Base-by-base conservation (phyloP, 2,113 vertebrate species). In the Forbesichthys papilliferus region DNA sequence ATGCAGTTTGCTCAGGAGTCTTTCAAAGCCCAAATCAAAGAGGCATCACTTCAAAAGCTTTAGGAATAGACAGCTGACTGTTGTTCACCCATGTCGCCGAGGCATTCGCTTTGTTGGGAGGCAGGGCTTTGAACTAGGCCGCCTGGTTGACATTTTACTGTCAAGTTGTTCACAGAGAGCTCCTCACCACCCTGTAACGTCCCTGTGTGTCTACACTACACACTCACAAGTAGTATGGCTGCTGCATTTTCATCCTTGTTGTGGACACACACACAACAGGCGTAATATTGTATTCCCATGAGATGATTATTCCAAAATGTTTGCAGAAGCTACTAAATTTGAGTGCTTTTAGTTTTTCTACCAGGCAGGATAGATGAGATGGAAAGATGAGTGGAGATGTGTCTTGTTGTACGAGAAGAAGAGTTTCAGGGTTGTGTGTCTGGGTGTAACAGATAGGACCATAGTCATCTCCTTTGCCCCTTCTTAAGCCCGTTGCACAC, bases 11-110 rank as follows among this genome's bases (percentile, higher is more conserved):
- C 27, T 51, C 55, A 64, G n/a, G 68, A 11, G 33, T 49, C 36
- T 42, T 42, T 42, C 36, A 42, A 42, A 42, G 36, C 36, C 36
- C 4, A 42, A 5, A 42, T 42, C 36, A 42, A 5, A 42, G 36
- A 79, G 67, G 69, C 75, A 82, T 48, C 34, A 71, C 74, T 86
- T 91, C 76, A 78, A 81, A 86, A 68, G 9, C 3, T 56, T 78
- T 55, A 57, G 51, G 66, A 74, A 70, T 9, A 72, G 63, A 69
- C 65, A 74, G 72, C 57, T 84, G 74, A 18, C 68, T 73, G 27
- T 67, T 77, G 20, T 20, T 20, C 58, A 68, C 12, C 52, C 46
- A 61, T 10, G 48, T 58, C 64, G 57, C 27, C 14, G 62, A 66
- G 58, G 52, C 60, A 57, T 68, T 68, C 56, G 51, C 71, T 84